Base-by-base conservation (phyloP, 2,113 vertebrate species). In the Mesembrinibis cayennensis region DNA sequence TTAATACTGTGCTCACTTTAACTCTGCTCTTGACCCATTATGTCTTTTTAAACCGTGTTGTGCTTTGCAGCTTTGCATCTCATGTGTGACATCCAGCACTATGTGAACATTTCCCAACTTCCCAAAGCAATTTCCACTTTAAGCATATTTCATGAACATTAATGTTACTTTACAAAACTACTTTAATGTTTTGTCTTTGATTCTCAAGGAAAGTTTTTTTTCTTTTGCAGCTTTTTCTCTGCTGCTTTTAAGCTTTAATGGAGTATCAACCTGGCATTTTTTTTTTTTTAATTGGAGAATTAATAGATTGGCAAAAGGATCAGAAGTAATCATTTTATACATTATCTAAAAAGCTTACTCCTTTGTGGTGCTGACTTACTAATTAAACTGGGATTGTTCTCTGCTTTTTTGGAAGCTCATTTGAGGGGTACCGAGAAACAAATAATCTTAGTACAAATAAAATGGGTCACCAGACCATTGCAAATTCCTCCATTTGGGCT, bases 101-200 rank as follows among this genome's bases (percentile, higher is more conserved):
- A 36, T 3, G 1, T 61, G 59, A 96, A 93, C 49, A 55, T 97
- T 92, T 96, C 95, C 95, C 94, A 95, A 32, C 66, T 95, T 94
- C 93, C 91, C 89, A 93, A 93, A 94, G 62, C 85, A 97, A 94
- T 96, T 98, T 95, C 66, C 38, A 74, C 52, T 93, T 94, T 59
- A 91, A 95, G n/a, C 27, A 87, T 92, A 93, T 92, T 97, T 96
- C 69, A 73, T 70, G 61, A 96, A 58, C 89, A 85, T 94, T 85
- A 70, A 74, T 7, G 14, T 84, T 93, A 92, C 90, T 95, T 94
- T 87, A 58, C 38, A 89, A 92, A 95, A 82, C 40, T 69, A 76
- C 84, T 90, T 94, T 87, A 70, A 76, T 87, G 76, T 96, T 95
- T 92, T 88, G 44, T 67, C 90, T 97, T 97, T 92, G 81, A 95